A percentile compares a stretch with the other conserved stretches of the same genome.
Conservation (phyloP, 2,888 invertebrate genomes). For the Hofmannophila pseudospretella region DNA sequence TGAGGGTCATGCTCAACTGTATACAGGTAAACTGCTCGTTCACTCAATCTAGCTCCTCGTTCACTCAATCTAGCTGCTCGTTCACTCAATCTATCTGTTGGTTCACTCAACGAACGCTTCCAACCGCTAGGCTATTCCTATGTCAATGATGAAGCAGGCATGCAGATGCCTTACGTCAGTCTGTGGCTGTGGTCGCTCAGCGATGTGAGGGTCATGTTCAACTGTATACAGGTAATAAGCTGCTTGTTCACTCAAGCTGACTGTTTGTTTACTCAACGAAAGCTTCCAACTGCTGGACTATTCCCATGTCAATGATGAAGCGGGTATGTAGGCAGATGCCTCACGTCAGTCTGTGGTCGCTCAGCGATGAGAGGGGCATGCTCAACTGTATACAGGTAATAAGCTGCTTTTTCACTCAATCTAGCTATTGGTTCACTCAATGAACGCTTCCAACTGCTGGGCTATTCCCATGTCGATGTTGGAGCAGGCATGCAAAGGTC, state of each 20-base stretch:
- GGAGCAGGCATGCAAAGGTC: slow-evolving; percentile 90
- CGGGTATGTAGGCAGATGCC: slow-evolving; percentile 90
- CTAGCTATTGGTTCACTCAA: slow-evolving; percentile 79
- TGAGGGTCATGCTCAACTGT: slow-evolving; percentile 86
- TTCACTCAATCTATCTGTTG: slow-evolving; percentile 88
- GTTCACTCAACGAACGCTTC: slow-evolving; percentile 76
- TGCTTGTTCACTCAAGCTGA: too few relatives aligned
- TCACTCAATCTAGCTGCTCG: slow-evolving; percentile 84
- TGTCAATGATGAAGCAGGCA: slow-evolving; percentile 89
- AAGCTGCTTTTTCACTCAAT: slow-evolving; percentile 71
- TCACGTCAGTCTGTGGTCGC: slow-evolving; percentile 88
- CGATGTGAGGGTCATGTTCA: slow-evolving; percentile 86
- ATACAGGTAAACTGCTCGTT: slow-evolving; percentile 78
- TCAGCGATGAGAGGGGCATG: slow-evolving; percentile 87
- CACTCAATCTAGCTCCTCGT: slow-evolving; percentile 87
- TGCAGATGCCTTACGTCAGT: slow-evolving; percentile 89
- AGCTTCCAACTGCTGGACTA: slow-evolving; percentile 85
- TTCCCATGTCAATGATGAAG: slow-evolving; percentile 89
- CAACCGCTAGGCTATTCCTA: slow-evolving; percentile 89
- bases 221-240: slow-evolving; percentile 87
- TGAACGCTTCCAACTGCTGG: slow-evolving; percentile 79
- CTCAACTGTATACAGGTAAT: slow-evolving; percentile 86
- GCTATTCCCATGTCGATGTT: slow-evolving; percentile 91
- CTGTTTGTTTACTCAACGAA: slow-evolving; percentile 92
- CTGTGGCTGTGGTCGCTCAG: slow-evolving; percentile 92